Evolutionary conservation across 2,888 invertebrate genomes (phyloP), one percentile per base, ranked within the genome.

Genomic region (Plebejus melissa): DNA sequence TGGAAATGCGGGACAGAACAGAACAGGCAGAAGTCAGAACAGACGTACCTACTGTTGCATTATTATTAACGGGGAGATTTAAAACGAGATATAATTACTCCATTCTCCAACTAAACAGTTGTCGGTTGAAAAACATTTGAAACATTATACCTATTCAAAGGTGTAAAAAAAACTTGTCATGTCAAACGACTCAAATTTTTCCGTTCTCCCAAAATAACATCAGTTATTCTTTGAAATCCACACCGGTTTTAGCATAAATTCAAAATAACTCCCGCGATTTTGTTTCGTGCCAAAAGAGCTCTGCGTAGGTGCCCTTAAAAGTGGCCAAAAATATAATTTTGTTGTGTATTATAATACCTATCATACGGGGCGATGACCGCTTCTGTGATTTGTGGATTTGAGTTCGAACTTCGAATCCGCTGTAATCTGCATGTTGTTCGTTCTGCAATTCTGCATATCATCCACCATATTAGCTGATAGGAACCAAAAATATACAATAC

Each of bases 251-350:
- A 32, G 32, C 32, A 41, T 72, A 72, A 71, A 71, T 50, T 50
- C 22, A 36, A 74, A 74, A 74, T 38, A 74, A 50, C 41, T 60
- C 9, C 74, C n/a, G 28, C 32, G 54, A 75, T 50, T 36, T 46
- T 50, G 65, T 75, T 69, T 57, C 36, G 75, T 75, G 75, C 75
- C 75, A 75, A 36, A 69, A 41, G n/a, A 65, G 22, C 9, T 65
- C 9, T 65, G 50, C 36, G 69, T 46, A 41, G 38, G 60, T 38
- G 74, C 46, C 1, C 65, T 74, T 36, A 75, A 69, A 69, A 36
- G 75, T 69, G 69, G 13, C 72, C 71, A 13, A 72, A 72, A 50
- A 32, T 72, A 72, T 72, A 11, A 50, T 32, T 28, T 16, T 72
- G 32, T 28, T 54, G 11, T 72, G 7, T n/a, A n/a, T 16, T 38